Base-by-base conservation (phyloP, 2,888 invertebrate species). In the Chrysina gloriosa region DNA sequence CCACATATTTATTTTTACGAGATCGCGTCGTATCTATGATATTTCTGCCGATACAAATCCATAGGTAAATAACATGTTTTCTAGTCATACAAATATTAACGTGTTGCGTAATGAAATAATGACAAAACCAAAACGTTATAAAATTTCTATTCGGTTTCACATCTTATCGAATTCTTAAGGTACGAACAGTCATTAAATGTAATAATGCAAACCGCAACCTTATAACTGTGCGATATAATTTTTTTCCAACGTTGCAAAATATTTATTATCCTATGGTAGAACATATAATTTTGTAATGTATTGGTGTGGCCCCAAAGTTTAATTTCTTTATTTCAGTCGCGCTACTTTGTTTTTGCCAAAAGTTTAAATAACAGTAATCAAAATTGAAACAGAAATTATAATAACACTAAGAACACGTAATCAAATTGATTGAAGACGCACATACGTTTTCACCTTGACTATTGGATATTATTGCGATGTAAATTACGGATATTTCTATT, bases 61-160 rank as follows among this genome's bases (percentile, higher is more conserved):
- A 19, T 42, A 45, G 4, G 52, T 45, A 27, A 61, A 42, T 42
- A 42, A 61, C 42, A 42, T 29, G 23, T 61, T 61, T 61, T 42
- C 58, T 42, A 36, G 9, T 45, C 27, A 45, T 42, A 61, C 19
- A 14, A 6, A 16, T 19, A 61, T 42, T 61, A 42, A 3, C 7
- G n/a, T 11, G 25, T 42, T 61, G 27, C 9, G 27, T 42, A 61
- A 61, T 27, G 9, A 11, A 16, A 16, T 61, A 61, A 29, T 21
- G 31, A n/a, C n/a, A 42, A 9, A 34, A 7, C 9, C 52, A 45
- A 45, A 31, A 52, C 42, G 14, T 19, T 42, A 27, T 16, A 39
- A 42, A 7, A 58, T 25, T 39, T 25, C 21, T 23, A 39, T 14
- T 25, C 11, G 23, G 42, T 58, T 58, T 42, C 23, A 3, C 19